A percentile compares a stretch with the other conserved stretches of the same genome.
These are phyloP conservation scores for Clarias fuscus DNA, from an alignment of 2,797 vertebrate genomes.

Conservation along the genomic window DNA sequence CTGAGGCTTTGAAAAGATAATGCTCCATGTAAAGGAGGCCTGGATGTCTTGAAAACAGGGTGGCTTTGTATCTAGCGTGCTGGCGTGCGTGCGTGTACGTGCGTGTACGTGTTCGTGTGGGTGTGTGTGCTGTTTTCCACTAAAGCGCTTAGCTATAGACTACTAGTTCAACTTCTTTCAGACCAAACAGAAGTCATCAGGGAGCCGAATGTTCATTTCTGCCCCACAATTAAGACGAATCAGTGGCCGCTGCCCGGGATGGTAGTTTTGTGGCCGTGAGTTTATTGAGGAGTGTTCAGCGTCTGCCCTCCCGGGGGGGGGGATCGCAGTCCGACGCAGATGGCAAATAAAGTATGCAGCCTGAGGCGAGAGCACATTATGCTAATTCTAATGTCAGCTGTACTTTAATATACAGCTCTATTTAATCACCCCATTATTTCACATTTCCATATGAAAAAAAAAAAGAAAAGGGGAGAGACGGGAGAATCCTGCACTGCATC, in stretches of 20 bases:
- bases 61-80: slow-evolving; percentile 23
- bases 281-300: slow-evolving; percentile 89
- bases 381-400: slow-evolving; percentile 99
- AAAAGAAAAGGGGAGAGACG: slow-evolving; percentile 8
- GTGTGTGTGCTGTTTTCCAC: neutral
- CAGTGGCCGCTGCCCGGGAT: slow-evolving; percentile 83
- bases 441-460: slow-evolving; percentile 97
- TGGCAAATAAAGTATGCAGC: slow-evolving; percentile 99
- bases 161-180: slow-evolving; percentile 73
- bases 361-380: slow-evolving; percentile 99
- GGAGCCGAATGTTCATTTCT: slow-evolving; percentile 86
- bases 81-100: neutral
- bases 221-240: slow-evolving; percentile 91
- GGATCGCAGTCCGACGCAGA: slow-evolving; percentile 96
- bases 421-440: slow-evolving; percentile 99
- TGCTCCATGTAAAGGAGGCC: slow-evolving; percentile 53
- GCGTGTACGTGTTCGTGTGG: neutral
- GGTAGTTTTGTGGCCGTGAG: slow-evolving; percentile 74
- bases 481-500: slow-evolving; percentile 80
- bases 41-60: slow-evolving; percentile 53
- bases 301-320: slow-evolving; percentile 87
- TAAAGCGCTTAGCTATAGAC: slow-evolving; percentile 21
- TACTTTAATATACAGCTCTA: slow-evolving; percentile 99
- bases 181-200: slow-evolving; percentile 82
- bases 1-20: slow-evolving; percentile 59